A percentile compares a stretch with the other conserved stretches of the same genome.
Conservation (phyloP, 2,113 vertebrate genomes). For the Clarias batrachus region DNA sequence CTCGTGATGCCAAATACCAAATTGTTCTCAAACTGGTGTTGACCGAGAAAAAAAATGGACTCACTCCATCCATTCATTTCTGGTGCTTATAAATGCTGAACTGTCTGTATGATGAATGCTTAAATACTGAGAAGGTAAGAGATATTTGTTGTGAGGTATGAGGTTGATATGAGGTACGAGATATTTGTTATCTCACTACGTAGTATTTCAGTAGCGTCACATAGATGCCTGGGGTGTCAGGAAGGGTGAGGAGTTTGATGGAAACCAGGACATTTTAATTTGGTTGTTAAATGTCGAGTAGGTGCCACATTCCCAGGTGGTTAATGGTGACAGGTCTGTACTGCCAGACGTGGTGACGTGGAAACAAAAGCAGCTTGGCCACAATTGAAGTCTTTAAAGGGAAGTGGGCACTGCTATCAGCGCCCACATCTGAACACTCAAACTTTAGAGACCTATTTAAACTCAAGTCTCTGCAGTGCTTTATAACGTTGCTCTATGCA, state of each 20-base stretch:
- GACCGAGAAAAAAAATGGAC: neutral
- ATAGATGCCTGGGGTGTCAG: conserved; percentile 47
- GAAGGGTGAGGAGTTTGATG: conserved; percentile 33
- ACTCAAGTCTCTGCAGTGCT: neutral
- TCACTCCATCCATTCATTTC: neutral
- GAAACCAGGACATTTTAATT: conserved; percentile 52
- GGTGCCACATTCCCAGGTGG: conserved; percentile 76
- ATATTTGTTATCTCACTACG: conserved; percentile 24
- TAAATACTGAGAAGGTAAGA: conserved; percentile 8
- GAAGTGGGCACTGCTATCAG: neutral
- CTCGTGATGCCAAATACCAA: conserved; percentile 14
- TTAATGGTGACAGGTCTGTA: conserved; percentile 73
- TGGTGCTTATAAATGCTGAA: neutral
- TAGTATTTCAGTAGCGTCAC: conserved; percentile 32
- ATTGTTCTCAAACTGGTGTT: conserved; percentile 25
- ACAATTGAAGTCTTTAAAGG: conserved; percentile 60
- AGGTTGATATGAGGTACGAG: neutral
- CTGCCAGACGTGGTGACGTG: conserved; percentile 57
- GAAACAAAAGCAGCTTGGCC: conserved; percentile 63
- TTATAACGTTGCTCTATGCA: neutral
- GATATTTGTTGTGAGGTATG: neutral
- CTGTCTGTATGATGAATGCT: conserved; percentile 11
- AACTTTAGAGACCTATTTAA: conserved; percentile 21
- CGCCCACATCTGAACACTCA: neutral
- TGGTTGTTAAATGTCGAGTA: conserved; percentile 65